These are phyloP conservation scores for Triplophysa siluroides DNA, from an alignment of 2,113 vertebrate species.

Conservation along the genomic window DNA sequence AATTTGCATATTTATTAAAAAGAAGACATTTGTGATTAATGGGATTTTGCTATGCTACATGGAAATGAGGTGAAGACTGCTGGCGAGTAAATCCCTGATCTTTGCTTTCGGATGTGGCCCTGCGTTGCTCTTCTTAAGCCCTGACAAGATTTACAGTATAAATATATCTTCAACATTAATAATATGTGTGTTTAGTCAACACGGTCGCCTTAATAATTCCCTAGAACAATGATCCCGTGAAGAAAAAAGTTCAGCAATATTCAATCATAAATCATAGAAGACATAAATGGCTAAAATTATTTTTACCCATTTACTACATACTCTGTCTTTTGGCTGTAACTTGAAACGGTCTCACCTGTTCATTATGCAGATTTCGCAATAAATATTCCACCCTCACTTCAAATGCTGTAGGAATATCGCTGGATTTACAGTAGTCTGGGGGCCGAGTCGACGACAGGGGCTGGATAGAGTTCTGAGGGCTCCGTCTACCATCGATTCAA, in stretches of 20 bases:
- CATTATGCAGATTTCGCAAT: conserved; percentile 40
- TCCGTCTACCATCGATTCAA: conserved; percentile 60
- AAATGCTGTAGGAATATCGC: conserved; percentile 34
- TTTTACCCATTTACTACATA: not conserved
- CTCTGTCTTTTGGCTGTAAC: not conserved
- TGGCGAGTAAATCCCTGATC: conserved; percentile 44
- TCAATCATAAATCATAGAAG: not conserved
- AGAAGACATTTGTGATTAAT: conserved; percentile 79
- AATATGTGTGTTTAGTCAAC: conserved; percentile 1
- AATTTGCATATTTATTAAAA: conserved; percentile 83
- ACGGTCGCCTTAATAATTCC: not conserved
- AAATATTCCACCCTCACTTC: conserved; percentile 42
- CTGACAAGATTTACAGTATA: not conserved
- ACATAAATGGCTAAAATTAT: not conserved
- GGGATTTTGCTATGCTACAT: conserved; percentile 69
- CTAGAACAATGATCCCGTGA: not conserved
- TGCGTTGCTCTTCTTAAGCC: conserved; percentile 11
- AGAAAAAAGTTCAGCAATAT: not conserved
- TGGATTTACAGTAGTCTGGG: conserved; percentile 34
- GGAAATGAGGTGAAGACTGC: conserved; percentile 58
- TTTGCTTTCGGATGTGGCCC: conserved; percentile 39
- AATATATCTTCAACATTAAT: not conserved
- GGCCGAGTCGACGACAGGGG: conserved; percentile 44
- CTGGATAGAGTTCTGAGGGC: conserved; percentile 32
- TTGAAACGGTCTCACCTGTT: conserved; percentile 2